Percentiles rank a stretch among this genome's conserved stretches.
phyloP scores from a whole-genome alignment of 2,888 invertebrate genomes.

The Podabrus alpinus region DNA sequence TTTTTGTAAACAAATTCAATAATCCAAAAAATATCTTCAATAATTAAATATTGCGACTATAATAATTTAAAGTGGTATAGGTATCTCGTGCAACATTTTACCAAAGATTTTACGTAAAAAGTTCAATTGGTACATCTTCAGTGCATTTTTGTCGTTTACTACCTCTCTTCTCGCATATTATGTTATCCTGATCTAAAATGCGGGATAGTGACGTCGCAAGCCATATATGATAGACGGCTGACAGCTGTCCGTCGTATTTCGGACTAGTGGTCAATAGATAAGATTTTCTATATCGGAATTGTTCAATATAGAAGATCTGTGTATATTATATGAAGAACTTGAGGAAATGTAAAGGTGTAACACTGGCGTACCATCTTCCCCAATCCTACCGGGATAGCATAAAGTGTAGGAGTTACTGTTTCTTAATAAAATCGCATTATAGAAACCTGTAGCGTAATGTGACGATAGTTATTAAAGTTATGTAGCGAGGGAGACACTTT shows the following conservation, averaged over 20 bases:
- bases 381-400: conserved; percentile 47
- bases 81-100: neutral
- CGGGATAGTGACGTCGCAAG: conserved; percentile 55
- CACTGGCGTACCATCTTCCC: conserved; percentile 55
- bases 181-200: conserved; percentile 49
- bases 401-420: conserved; percentile 31
- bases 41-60: neutral
- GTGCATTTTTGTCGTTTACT: conserved; percentile 26
- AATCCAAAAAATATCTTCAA: too few relatives aligned
- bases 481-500: neutral
- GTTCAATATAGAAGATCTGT: conserved; percentile 36
- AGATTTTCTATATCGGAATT: conserved; percentile 18
- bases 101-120: neutral
- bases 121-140: conserved; percentile 6
- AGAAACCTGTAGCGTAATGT: neutral
- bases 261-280: conserved; percentile 18
- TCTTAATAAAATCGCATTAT: neutral
- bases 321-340: conserved; percentile 43
- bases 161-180: conserved; percentile 33
- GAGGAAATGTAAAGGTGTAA: conserved; percentile 48
- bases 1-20: too few relatives aligned
- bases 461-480: neutral
- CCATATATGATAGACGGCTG: conserved; percentile 57
- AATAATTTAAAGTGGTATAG: neutral
- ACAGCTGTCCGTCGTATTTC: conserved; percentile 48